Base-by-base conservation (phyloP, 2,797 vertebrate genomes). In the Siniperca undulata region DNA sequence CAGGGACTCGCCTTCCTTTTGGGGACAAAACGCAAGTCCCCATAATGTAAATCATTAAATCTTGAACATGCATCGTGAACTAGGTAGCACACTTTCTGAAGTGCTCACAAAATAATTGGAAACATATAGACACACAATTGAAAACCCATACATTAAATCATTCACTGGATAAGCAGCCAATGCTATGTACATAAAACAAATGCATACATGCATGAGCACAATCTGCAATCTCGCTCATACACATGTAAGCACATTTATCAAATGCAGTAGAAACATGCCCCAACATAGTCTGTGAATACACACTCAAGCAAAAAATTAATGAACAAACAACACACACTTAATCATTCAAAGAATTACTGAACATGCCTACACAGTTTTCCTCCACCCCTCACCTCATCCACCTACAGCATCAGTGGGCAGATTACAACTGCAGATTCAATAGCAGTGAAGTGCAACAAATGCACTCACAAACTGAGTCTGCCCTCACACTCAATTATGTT, bases 371-470 rank as follows among this genome's bases (percentile, higher is more conserved):
- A 48, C 34, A 53, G 64, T 65, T 81, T 81, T 74, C 34, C 42
- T 72, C 36, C 40, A 73, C 44, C 34, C 60, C 22, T 77, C 61
- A 64, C 59, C 38, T 74, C 61, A 65, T 71, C 60, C 66, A 55
- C 84, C 67, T 60, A 74, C 60, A 75, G 53, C 53, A 70, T 76
- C 67, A 81, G 76, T 61, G 27, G 69, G 52, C 42, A 78, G 69
- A 81, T 81, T 82, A 73, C 66, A 81, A 42, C 55, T 22, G 80
- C 62, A 68, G 78, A 87, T 61, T 79, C 80, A 73, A 83, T 70
- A 46, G 68, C 77, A 67, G 30, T 65, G 75, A 84, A 80, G 74
- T 86, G 66, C 73, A 70, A 78, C 61, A 66, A 83, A 44, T 52
- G 59, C 77, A 30, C 42, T 53, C 46, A 58, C 30, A 53, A 55